These are phyloP conservation scores for Camptogramma bilineatum DNA, from an alignment of 2,888 invertebrate genomes.

Conservation along the genomic window DNA sequence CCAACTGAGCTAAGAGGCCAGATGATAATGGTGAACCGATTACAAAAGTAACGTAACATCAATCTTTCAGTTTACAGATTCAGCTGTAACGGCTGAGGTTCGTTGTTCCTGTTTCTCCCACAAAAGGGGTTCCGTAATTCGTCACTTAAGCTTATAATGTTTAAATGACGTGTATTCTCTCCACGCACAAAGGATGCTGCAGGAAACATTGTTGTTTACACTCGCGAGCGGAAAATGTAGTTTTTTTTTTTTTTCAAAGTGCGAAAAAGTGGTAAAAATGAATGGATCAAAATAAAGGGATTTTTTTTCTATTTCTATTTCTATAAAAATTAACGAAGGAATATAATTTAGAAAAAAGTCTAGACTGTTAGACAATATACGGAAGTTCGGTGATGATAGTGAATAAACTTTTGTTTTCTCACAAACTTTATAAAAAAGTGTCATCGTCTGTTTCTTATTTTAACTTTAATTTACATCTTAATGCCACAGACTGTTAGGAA, in stretches of 20 bases:
- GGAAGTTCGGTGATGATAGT: too few relatives aligned
- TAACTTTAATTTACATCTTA: too few relatives aligned
- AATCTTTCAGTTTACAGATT: conserved; percentile 18
- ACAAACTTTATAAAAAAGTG: too few relatives aligned
- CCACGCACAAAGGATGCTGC: conserved; percentile 52
- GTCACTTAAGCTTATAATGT: conserved; percentile 56
- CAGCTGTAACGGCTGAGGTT: conserved; percentile 24
- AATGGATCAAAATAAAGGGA: too few relatives aligned
- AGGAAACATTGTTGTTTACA: conserved; percentile 46
- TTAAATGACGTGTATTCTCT: conserved; percentile 55
- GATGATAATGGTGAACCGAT: neutral
- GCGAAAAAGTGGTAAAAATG: neutral
- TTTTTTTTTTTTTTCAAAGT: neutral
- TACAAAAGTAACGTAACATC: conserved; percentile 2
- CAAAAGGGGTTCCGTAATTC: conserved; percentile 43
- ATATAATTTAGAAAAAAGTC: too few relatives aligned
- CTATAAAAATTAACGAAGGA: neutral
- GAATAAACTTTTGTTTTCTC: too few relatives aligned
- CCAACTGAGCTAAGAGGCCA: too few relatives aligned
- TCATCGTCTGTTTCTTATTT: too few relatives aligned
- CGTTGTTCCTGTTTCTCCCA: conserved; percentile 18
- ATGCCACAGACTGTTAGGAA: too few relatives aligned
- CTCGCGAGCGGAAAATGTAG: conserved; percentile 28
- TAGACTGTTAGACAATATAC: too few relatives aligned
- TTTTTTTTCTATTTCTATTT: too few relatives aligned